phyloP scores from a whole-genome alignment of 2,888 invertebrate species.

The Noctua janthe region DNA sequence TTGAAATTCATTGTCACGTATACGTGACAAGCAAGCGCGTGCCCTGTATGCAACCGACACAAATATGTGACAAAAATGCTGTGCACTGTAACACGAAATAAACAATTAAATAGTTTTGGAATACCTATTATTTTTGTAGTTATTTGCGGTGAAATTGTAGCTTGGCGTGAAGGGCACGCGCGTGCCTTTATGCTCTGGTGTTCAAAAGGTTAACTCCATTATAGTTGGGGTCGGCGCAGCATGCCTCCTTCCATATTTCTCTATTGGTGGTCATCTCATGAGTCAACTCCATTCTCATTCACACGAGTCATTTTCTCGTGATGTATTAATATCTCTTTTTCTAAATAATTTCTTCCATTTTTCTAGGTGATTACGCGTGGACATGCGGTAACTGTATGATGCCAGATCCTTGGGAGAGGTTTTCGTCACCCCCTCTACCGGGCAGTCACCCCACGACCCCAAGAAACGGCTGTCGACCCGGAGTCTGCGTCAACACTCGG shows the following conservation, averaged over 20 bases:
- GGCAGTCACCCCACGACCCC: slow-evolving; percentile 82
- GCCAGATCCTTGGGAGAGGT: slow-evolving; percentile 83
- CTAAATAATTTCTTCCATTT: slow-evolving; percentile 50
- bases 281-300: neutral
- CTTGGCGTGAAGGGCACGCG: too few species aligned
- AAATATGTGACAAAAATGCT: too few species aligned
- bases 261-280: neutral
- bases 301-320: neutral
- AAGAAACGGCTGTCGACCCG: slow-evolving; percentile 84
- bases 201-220: neutral
- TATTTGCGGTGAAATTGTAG: too few species aligned
- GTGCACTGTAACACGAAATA: too few species aligned
- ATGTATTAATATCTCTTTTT: neutral
- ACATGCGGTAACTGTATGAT: slow-evolving; percentile 80
- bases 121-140: too few species aligned
- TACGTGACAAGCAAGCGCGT: too few species aligned
- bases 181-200: too few species aligned
- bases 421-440: slow-evolving; percentile 77
- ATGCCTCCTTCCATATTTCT: neutral
- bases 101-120: too few species aligned
- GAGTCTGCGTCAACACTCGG: slow-evolving; percentile 79
- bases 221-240: neutral
- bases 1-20: too few species aligned
- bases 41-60: too few species aligned
- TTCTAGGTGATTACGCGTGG: slow-evolving; percentile 83